phyloP scores from a whole-genome alignment of 2,113 vertebrate species.

The Dendropsophus ebraccatus region DNA sequence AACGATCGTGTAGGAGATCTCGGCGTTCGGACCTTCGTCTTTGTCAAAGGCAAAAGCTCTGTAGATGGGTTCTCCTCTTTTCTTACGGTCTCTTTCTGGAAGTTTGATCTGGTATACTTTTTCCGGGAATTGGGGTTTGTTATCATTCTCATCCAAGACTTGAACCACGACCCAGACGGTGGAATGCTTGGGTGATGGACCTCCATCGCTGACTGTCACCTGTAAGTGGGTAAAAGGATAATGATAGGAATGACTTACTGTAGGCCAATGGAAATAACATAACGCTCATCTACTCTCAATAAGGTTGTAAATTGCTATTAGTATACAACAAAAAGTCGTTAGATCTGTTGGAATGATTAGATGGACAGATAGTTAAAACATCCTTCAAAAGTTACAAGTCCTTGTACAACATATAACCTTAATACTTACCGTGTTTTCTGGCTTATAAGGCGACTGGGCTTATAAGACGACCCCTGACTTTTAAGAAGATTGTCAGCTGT shows the following conservation, averaged over 20 bases:
- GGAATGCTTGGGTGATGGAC: conserved; percentile 81
- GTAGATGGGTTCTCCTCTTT: conserved; percentile 90
- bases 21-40: conserved; percentile 90
- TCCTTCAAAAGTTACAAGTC: background rate
- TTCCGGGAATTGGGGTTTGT: conserved; percentile 92
- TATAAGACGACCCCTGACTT: too few relatives aligned
- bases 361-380: background rate
- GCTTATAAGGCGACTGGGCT: too few relatives aligned
- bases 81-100: conserved; percentile 89
- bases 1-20: conserved; percentile 91
- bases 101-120: conserved; percentile 94
- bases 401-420: background rate
- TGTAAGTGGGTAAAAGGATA: conserved; percentile 60
- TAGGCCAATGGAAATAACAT: background rate
- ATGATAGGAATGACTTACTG: background rate
- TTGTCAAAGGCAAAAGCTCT: conserved; percentile 91
- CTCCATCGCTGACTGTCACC: conserved; percentile 91
- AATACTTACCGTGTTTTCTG: too few relatives aligned
- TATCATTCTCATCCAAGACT: conserved; percentile 95
- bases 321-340: background rate
- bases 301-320: background rate
- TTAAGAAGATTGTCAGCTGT: too few relatives aligned
- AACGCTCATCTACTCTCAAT: background rate
- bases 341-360: background rate
- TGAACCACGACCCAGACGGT: conserved; percentile 91